A percentile compares a stretch with the other conserved stretches of the same genome.
These are phyloP conservation scores for Luperina testacea DNA, from an alignment of 2,888 invertebrate species.

Conservation along the genomic window DNA sequence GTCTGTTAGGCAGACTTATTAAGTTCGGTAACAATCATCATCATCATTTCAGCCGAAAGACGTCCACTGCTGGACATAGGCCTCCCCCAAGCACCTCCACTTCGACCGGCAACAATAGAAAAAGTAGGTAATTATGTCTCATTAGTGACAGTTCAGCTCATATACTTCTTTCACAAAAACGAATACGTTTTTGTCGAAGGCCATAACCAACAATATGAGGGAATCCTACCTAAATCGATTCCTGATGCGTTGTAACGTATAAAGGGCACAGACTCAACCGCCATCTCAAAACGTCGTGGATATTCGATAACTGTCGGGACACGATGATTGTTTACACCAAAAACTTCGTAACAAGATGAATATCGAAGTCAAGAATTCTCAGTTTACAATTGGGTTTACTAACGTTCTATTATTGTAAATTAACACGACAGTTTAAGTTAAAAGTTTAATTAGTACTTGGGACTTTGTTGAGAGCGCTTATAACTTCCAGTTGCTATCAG, in stretches of 20 bases:
- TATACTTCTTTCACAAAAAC: not conserved
- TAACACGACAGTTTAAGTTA: slow-evolving; percentile 58
- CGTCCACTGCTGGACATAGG: too few species aligned
- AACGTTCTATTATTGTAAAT: slow-evolving; percentile 58
- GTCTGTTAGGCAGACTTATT: too few species aligned
- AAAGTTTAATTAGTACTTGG: slow-evolving; percentile 61
- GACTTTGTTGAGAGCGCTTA: slow-evolving; percentile 40
- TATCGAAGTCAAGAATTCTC: slow-evolving; percentile 26
- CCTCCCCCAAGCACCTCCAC: too few species aligned
- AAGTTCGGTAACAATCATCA: too few species aligned
- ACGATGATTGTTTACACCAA: slow-evolving; percentile 22
- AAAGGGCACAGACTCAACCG: slow-evolving; percentile 9
- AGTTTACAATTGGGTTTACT: slow-evolving; percentile 51
- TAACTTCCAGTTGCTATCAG: slow-evolving; percentile 52
- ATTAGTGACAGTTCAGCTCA: too few species aligned
- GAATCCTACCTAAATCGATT: slow-evolving; percentile 26
- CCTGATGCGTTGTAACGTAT: slow-evolving; percentile 16
- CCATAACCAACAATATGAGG: not conserved
- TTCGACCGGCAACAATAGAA: too few species aligned
- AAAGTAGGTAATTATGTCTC: too few species aligned
- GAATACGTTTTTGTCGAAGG: not conserved
- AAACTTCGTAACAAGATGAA: slow-evolving; percentile 43
- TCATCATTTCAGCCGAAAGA: too few species aligned
- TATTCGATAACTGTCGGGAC: slow-evolving; percentile 20
- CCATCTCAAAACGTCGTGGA: slow-evolving; percentile 11